These are phyloP conservation scores for Gallinago stenura DNA, from an alignment of 2,797 vertebrate genomes.

Conservation along the genomic window DNA sequence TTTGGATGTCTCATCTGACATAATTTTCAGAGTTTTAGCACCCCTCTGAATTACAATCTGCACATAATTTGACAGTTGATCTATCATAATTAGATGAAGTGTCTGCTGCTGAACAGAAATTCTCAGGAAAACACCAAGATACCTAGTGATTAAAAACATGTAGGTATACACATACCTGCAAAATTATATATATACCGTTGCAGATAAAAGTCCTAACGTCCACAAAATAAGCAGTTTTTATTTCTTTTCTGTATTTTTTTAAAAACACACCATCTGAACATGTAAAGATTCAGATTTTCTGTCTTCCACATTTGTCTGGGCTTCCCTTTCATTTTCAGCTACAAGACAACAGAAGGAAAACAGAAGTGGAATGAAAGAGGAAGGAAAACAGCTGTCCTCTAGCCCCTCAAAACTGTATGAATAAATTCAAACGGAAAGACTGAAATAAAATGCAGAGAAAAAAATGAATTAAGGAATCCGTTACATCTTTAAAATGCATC, in stretches of 20 bases:
- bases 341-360: background rate
- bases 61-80: slow-evolving; percentile 11
- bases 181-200: background rate
- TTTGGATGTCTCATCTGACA: background rate
- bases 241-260: background rate
- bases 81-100: background rate
- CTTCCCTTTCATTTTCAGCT: background rate
- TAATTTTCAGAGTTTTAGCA: background rate
- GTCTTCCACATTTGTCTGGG: background rate
- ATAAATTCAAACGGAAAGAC: background rate
- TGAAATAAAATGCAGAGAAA: background rate
- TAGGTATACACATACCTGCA: background rate
- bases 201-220: background rate
- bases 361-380: background rate
- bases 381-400: background rate
- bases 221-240: background rate
- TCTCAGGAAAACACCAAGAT: background rate
- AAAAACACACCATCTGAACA: background rate
- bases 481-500: background rate
- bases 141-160: background rate
- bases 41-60: background rate
- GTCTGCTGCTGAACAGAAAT: background rate
- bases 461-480: background rate
- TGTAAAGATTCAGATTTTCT: background rate
- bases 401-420: background rate